A percentile compares a stretch with the other conserved stretches of the same genome.
phyloP scores from a whole-genome alignment of 2,797 vertebrate species.

The Cyprinodon diabolis region DNA sequence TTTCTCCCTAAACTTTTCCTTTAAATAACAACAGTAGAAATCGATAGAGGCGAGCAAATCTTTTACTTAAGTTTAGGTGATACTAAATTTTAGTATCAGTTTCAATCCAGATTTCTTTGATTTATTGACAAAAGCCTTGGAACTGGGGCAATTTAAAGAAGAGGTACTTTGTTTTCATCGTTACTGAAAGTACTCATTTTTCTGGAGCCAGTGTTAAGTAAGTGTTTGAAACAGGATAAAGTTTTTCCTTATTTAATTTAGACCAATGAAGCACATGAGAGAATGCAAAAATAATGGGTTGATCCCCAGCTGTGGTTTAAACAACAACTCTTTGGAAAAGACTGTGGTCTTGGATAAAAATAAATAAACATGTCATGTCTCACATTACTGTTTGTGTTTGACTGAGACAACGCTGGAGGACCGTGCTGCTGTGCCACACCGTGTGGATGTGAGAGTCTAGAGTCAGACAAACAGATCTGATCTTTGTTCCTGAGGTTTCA shows the following conservation, averaged over 20 bases:
- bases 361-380: conserved; percentile 10
- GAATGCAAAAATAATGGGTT: background rate
- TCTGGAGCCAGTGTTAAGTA: background rate
- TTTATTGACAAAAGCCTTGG: no score
- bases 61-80: no score
- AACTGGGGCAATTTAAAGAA: background rate
- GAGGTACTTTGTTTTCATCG: background rate
- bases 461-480: conserved; percentile 3
- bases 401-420: background rate
- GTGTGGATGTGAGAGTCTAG: background rate
- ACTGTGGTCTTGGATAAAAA: background rate
- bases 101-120: no score
- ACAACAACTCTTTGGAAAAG: conserved; percentile 12
- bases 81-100: no score
- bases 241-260: background rate
- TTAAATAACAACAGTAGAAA: background rate
- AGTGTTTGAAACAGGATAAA: background rate
- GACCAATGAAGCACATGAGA: background rate
- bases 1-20: background rate
- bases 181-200: background rate
- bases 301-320: conserved; percentile 1
- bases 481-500: conserved; percentile 26
- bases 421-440: background rate
- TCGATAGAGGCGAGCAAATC: background rate
- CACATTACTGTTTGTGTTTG: conserved; percentile 6